Evolutionary conservation across 2,888 invertebrate genomes (phyloP).

Genomic region (Lycaena phlaeas): DNA sequence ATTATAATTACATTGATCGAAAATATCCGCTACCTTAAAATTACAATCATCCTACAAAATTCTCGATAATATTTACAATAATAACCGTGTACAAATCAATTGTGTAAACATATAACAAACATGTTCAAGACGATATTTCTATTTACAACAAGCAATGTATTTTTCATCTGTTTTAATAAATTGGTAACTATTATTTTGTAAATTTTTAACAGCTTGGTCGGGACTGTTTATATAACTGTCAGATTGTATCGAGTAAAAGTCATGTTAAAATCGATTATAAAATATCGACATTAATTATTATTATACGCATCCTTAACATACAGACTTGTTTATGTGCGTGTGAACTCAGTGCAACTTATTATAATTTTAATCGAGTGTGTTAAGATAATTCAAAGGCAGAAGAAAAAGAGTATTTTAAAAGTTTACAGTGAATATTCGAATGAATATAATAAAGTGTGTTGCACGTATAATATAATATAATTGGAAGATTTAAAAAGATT

Average conservation of each 20-base stretch:
- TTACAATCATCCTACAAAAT: slow-evolving; percentile 5
- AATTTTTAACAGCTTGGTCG: not conserved
- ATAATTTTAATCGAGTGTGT: too few species aligned
- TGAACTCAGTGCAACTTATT: too few species aligned
- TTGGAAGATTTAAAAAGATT: too few species aligned
- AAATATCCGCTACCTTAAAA: slow-evolving; percentile 2
- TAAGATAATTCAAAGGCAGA: too few species aligned
- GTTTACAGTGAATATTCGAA: too few species aligned
- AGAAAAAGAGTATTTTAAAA: too few species aligned
- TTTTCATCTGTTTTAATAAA: not conserved
- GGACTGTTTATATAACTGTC: not conserved
- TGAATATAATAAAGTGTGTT: too few species aligned
- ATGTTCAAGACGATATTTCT: not conserved
- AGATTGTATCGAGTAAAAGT: too few species aligned
- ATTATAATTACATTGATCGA: too few species aligned
- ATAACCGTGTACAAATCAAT: not conserved
- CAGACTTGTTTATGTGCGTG: too few species aligned
- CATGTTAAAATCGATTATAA: too few species aligned
- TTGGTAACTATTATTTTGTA: slow-evolving; percentile 7
- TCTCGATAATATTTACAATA: slow-evolving; percentile 1
- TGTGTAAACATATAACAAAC: not conserved
- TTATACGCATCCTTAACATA: not conserved
- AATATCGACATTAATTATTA: not conserved
- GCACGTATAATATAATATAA: too few species aligned
- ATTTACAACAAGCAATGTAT: not conserved